A percentile compares a stretch with the other conserved stretches of the same genome.
Conservation (phyloP, 92 coral and sea anemone genomes). For the Zoanthus sociatus region DNA sequence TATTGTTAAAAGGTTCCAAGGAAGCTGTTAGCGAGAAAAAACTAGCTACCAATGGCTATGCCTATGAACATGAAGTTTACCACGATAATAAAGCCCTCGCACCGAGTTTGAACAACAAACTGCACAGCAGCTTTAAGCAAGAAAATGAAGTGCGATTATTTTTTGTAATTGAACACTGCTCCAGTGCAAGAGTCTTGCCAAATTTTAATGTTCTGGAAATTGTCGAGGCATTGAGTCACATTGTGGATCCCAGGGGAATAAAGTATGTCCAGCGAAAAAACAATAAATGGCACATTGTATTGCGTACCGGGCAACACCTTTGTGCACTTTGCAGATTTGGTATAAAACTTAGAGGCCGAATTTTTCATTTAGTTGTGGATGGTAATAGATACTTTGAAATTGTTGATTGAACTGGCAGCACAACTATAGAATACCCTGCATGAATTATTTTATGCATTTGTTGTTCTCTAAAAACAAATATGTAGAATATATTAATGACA, state of each 20-base stretch:
- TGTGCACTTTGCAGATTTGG: slow-evolving; percentile 62
- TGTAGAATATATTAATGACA: too few relatives aligned
- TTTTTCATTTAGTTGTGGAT: slow-evolving; percentile 80
- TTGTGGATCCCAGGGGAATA: slow-evolving; percentile 74
- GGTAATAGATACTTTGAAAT: slow-evolving; percentile 71
- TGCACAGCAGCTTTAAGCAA: slow-evolving; percentile 22
- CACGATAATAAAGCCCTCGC: too few relatives aligned
- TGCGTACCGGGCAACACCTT: slow-evolving; percentile 75
- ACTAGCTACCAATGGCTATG: background rate
- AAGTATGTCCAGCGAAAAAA: slow-evolving; percentile 88
- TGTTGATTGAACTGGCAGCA: slow-evolving; percentile 2
- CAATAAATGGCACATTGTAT: slow-evolving; percentile 87
- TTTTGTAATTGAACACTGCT: slow-evolving; percentile 81
- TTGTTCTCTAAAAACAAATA: too few relatives aligned
- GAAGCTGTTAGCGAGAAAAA: background rate
- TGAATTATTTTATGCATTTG: too few relatives aligned
- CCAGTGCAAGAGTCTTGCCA: slow-evolving; percentile 78
- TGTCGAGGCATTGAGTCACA: slow-evolving; percentile 73
- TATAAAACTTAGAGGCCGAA: slow-evolving; percentile 77
- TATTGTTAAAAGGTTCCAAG: background rate
- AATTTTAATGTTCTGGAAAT: slow-evolving; percentile 88
- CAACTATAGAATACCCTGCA: too few relatives aligned
- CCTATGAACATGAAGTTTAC: slow-evolving; percentile 1
- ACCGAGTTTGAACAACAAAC: too few relatives aligned
- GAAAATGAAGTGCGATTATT: slow-evolving; percentile 91